These are phyloP conservation scores for Mystacides longicornis DNA, from an alignment of 2,888 invertebrate species.

Conservation along the genomic window DNA sequence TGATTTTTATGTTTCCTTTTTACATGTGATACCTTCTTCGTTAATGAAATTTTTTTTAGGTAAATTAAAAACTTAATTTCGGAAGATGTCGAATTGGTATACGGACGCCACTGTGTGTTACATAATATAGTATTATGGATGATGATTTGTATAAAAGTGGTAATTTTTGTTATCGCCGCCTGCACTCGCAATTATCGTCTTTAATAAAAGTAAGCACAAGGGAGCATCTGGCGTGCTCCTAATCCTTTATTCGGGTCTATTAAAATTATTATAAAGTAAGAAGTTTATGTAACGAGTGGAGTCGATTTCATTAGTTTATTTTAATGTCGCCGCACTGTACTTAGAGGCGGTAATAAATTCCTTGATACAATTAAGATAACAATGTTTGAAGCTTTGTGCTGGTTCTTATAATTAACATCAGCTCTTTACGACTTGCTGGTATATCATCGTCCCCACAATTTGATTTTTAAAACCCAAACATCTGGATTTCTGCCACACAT, in stretches of 20 bases:
- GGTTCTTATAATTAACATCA: not conserved
- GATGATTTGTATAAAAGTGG: not conserved
- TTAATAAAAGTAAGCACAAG: not conserved
- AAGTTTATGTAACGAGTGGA: not conserved
- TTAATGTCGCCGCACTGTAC: not conserved
- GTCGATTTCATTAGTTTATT: constrained; percentile 1
- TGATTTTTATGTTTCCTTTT: too few species aligned
- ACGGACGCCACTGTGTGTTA: too few species aligned
- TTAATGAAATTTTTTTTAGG: too few species aligned
- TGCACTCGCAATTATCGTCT: not conserved
- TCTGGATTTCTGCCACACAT: not conserved
- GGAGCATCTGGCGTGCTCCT: not conserved
- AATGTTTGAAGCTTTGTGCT: not conserved
- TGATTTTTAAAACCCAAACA: not conserved
- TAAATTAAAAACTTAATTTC: too few species aligned
- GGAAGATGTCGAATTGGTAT: too few species aligned
- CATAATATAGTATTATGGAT: too few species aligned
- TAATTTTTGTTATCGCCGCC: not conserved
- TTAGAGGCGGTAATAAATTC: not conserved
- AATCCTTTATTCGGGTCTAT: constrained; percentile 2
- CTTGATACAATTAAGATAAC: constrained; percentile 5
- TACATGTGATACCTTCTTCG: too few species aligned
- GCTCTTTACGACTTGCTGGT: too few species aligned
- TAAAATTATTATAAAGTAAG: not conserved
- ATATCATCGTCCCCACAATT: not conserved